These are phyloP conservation scores for Mormoops blainvillei DNA, from an alignment of 2,113 vertebrate species.

Conservation along the genomic window DNA sequence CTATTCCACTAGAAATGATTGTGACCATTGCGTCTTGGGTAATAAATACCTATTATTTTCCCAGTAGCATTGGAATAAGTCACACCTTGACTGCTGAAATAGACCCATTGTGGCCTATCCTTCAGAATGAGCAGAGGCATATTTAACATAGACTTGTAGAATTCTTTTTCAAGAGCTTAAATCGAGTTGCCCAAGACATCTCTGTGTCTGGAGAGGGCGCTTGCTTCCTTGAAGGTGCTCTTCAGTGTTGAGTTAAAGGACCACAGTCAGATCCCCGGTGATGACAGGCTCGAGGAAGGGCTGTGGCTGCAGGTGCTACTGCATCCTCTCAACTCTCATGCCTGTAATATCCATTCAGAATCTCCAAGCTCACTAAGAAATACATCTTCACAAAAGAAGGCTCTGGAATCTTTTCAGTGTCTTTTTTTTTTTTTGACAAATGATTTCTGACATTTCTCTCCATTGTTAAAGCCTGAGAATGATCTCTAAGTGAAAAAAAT, in stretches of 20 bases:
- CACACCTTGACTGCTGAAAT: not conserved
- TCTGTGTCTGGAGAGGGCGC: not conserved
- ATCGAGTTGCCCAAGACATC: not conserved
- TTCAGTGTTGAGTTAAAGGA: not conserved
- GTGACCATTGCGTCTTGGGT: not conserved
- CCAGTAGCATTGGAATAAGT: not conserved
- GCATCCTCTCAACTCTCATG: not conserved
- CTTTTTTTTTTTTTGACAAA: not conserved
- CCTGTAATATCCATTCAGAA: not conserved
- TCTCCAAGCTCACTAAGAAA: constrained; percentile 36
- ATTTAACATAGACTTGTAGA: not conserved
- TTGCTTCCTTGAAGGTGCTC: not conserved
- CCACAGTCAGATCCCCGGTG: not conserved
- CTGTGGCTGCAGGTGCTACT: not conserved
- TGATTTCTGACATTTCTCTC: not conserved
- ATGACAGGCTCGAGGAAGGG: not conserved
- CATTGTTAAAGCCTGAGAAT: not conserved
- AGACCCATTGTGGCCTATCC: not conserved
- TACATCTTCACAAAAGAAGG: not conserved
- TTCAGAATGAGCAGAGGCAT: not conserved
- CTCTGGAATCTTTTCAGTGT: not conserved
- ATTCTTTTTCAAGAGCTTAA: not conserved
- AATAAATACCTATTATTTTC: not conserved
- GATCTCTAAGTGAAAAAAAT: not conserved
- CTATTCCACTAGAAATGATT: not conserved